Conservation (phyloP, 2,888 invertebrate species). For the Drosophila rellima region DNA sequence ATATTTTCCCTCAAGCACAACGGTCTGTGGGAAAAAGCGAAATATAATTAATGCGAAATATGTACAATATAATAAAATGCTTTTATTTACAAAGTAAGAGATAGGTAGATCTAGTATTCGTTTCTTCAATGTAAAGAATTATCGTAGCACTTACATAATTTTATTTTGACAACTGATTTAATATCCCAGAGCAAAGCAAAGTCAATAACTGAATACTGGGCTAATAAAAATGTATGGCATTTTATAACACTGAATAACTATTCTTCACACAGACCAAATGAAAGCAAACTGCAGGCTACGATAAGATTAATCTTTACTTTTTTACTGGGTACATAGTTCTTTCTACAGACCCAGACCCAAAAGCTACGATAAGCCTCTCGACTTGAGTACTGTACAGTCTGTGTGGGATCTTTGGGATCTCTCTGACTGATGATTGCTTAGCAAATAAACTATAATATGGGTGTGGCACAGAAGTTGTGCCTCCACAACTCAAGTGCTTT, state of each 20-base stretch:
- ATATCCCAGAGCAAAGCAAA: conserved; percentile 27
- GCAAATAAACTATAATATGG: conserved; percentile 40
- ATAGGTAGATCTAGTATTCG: background rate
- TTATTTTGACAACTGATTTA: conserved; percentile 41
- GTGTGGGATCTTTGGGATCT: conserved; percentile 15
- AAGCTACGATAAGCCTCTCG: conserved; percentile 36
- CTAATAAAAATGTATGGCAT: conserved; percentile 41
- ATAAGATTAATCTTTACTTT: conserved; percentile 63
- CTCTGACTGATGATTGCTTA: conserved; percentile 23
- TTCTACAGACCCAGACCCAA: conserved; percentile 5
- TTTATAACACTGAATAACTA: conserved; percentile 34
- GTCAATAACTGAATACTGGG: conserved; percentile 33
- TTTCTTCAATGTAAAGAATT: too few species aligned
- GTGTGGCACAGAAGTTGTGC: conserved; percentile 45
- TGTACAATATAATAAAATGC: conserved; percentile 8
- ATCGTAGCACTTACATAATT: background rate
- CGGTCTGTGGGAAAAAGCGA: conserved; percentile 89
- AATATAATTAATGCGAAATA: conserved; percentile 3
- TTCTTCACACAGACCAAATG: conserved; percentile 22
- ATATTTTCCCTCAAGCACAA: conserved; percentile 99
- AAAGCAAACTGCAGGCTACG: conserved; percentile 46
- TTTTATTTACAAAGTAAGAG: conserved; percentile 15
- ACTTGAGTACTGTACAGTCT: conserved; percentile 15
- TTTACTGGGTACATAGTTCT: conserved; percentile 19
- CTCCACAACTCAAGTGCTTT: conserved; percentile 25